These are phyloP conservation scores for Leptopterna dolabrata DNA, from an alignment of 2,888 invertebrate species.

Conservation along the genomic window DNA sequence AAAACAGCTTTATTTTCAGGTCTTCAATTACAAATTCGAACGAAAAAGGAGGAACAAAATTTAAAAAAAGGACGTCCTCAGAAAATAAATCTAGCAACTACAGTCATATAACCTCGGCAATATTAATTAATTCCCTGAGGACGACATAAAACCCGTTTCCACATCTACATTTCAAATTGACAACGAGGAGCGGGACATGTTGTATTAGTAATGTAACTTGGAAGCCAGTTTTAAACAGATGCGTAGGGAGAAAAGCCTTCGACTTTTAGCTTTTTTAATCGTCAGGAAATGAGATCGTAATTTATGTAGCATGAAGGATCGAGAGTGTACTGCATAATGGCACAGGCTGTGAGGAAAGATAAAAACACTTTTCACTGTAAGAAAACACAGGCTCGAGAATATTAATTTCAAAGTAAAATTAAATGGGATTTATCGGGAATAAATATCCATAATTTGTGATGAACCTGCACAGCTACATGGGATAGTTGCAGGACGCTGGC, in stretches of 20 bases:
- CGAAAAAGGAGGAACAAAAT: not conserved
- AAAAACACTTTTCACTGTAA: too few relatives aligned
- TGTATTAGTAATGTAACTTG: slow-evolving; percentile 15
- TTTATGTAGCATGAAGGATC: not conserved
- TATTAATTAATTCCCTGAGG: slow-evolving; percentile 29
- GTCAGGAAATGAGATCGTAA: not conserved
- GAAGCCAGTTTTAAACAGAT: not conserved
- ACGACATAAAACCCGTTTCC: slow-evolving; percentile 19
- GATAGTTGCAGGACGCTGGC: too few relatives aligned
- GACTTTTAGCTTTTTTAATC: not conserved
- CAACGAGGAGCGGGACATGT: not conserved
- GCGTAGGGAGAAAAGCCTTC: not conserved
- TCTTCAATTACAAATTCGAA: not conserved
- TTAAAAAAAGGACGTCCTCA: not conserved
- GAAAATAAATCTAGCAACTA: not conserved
- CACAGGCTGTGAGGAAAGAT: too few relatives aligned
- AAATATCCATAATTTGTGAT: too few relatives aligned
- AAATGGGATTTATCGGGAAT: too few relatives aligned
- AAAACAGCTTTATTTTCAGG: not conserved
- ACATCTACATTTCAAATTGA: slow-evolving; percentile 39
- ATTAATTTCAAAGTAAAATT: too few relatives aligned
- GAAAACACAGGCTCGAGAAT: too few relatives aligned
- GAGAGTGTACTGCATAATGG: too few relatives aligned
- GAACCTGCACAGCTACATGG: too few relatives aligned
- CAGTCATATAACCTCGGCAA: not conserved